Percentiles rank a stretch among this genome's conserved stretches.
Conservation (phyloP, 2,888 invertebrate genomes). For the Dynastes grantii region DNA sequence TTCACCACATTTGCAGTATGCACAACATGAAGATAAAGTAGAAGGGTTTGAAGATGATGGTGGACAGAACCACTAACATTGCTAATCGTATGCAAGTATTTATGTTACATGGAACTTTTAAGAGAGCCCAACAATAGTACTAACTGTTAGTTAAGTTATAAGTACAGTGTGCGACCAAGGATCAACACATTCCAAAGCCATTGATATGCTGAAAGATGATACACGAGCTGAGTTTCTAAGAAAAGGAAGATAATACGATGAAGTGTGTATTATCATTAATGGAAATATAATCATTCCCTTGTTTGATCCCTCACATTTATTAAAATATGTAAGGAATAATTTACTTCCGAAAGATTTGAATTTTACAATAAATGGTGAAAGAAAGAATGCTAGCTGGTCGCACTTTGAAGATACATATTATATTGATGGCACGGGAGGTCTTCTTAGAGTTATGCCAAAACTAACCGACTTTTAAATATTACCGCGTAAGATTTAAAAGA, state of each 20-base stretch:
- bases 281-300: constrained; percentile 34
- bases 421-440: constrained; percentile 24
- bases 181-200: constrained; percentile 53
- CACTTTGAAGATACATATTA: constrained; percentile 42
- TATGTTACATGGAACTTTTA: background rate
- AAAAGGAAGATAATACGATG: background rate
- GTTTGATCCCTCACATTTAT: constrained; percentile 48
- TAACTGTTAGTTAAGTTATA: constrained; percentile 37
- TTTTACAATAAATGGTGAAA: background rate
- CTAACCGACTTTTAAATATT: constrained; percentile 39
- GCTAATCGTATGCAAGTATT: background rate
- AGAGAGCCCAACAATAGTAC: background rate
- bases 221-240: constrained; percentile 17
- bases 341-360: constrained; percentile 23
- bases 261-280: constrained; percentile 21
- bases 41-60: background rate
- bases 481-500: constrained; percentile 37
- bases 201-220: constrained; percentile 39
- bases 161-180: constrained; percentile 56
- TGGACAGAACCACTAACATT: background rate
- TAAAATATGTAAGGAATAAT: constrained; percentile 47
- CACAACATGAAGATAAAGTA: background rate
- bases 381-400: constrained; percentile 35
- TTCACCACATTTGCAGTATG: no score
- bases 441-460: constrained; percentile 32